A percentile compares a stretch with the other conserved stretches of the same genome.
Evolutionary conservation across 2,113 vertebrate genomes (phyloP).

Genomic region (Macquaria ambigua): DNA sequence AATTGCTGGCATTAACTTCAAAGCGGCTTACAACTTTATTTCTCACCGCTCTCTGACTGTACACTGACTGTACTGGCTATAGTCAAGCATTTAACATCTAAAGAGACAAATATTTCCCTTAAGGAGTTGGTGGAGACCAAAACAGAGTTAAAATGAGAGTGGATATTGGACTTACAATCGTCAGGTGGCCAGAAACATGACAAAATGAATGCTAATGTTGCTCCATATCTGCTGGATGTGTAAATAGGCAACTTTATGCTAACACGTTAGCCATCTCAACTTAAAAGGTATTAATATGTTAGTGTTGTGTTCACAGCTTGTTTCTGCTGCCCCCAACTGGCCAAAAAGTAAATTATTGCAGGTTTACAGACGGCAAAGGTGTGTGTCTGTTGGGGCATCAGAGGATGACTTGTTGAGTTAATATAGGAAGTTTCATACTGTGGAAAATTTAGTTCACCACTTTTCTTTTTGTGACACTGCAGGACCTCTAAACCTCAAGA

Average conservation of each 20-base stretch:
- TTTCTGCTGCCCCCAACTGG: neutral
- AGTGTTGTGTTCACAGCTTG: neutral
- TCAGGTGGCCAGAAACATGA: neutral
- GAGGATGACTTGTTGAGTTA: neutral
- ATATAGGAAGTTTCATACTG: neutral
- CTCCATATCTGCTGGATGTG: neutral
- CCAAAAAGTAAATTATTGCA: neutral
- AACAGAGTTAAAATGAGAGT: neutral
- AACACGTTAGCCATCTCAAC: neutral
- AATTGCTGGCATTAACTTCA: neutral
- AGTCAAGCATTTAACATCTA: neutral
- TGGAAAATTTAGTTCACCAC: neutral
- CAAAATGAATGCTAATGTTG: neutral
- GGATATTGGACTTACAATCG: neutral
- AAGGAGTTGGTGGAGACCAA: neutral
- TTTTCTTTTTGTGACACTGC: conserved; percentile 12
- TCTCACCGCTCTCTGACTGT: neutral
- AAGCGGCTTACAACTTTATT: too few species aligned
- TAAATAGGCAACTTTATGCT: neutral
- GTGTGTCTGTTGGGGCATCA: neutral
- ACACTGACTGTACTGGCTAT: too few species aligned
- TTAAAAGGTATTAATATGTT: neutral
- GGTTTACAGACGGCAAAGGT: neutral
- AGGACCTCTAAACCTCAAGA: conserved; percentile 4
- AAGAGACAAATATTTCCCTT: neutral